phyloP scores from a whole-genome alignment of 2,797 vertebrate species.

The Dermochelys coriacea region DNA sequence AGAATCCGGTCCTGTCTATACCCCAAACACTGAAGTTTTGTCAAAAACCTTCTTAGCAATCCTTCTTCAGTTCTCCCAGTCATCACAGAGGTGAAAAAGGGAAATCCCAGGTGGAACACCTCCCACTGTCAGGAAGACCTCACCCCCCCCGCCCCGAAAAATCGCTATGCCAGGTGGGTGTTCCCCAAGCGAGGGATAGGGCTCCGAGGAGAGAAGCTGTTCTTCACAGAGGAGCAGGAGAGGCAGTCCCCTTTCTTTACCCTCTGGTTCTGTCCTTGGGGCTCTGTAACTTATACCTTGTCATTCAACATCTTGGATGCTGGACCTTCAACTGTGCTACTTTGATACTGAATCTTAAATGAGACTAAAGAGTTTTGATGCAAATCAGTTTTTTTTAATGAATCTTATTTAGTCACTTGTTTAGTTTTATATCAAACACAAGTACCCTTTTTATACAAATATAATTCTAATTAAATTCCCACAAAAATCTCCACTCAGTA shows the following conservation, averaged over 20 bases:
- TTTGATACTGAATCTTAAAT: background rate
- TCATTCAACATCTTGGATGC: background rate
- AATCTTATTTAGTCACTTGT: background rate
- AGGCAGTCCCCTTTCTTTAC: background rate
- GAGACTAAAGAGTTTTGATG: background rate
- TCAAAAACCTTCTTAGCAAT: background rate
- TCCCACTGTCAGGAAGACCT: background rate
- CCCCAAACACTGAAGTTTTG: background rate
- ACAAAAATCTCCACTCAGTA: background rate
- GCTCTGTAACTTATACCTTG: background rate
- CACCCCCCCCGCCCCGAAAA: background rate
- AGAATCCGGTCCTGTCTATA: too few relatives aligned
- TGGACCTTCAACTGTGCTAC: background rate
- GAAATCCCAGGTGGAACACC: background rate
- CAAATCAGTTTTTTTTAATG: background rate
- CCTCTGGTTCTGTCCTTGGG: background rate
- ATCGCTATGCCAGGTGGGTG: background rate
- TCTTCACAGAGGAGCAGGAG: background rate
- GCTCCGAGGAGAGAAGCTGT: too few relatives aligned
- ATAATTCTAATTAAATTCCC: background rate
- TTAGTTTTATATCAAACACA: background rate
- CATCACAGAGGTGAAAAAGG: background rate
- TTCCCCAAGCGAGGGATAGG: background rate
- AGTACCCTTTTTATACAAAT: background rate
- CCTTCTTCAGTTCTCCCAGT: background rate